phyloP scores from a whole-genome alignment of 2,797 vertebrate genomes.

The Intellagama lesueurii region DNA sequence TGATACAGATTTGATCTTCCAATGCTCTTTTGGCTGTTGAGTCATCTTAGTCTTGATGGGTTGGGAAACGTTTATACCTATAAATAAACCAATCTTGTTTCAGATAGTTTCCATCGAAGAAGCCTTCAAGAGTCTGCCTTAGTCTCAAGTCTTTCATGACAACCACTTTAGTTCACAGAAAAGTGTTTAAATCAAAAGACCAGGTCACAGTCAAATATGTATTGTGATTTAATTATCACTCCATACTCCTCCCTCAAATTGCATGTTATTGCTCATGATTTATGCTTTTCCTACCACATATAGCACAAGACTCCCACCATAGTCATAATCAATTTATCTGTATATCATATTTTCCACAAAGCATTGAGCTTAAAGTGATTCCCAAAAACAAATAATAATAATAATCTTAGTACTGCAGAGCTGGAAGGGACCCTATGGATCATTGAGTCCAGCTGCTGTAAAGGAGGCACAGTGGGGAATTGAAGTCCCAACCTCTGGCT shows the following conservation, averaged over 20 bases:
- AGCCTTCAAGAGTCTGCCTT: not conserved
- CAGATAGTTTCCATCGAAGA: not conserved
- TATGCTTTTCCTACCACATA: not conserved
- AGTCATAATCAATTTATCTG: no score
- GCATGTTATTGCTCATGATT: not conserved
- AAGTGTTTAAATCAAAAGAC: not conserved
- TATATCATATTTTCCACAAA: no score
- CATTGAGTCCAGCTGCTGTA: no score
- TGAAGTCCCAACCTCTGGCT: no score
- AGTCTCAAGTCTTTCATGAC: not conserved
- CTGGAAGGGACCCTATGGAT: no score
- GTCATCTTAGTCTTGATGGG: not conserved
- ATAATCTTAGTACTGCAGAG: no score
- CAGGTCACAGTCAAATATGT: not conserved
- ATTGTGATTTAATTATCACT: conserved; percentile 7
- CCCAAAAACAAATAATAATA: no score
- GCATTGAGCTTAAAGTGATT: no score
- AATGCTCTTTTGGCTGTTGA: not conserved
- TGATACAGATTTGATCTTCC: not conserved
- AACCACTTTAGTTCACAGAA: not conserved
- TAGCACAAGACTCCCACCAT: not conserved
- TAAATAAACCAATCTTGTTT: not conserved
- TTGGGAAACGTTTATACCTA: not conserved
- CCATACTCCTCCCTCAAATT: not conserved
- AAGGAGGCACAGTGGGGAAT: no score